Percentiles rank a stretch among this genome's conserved stretches.
These are phyloP conservation scores for Lacanobia wlatinum DNA, from an alignment of 2,888 invertebrate genomes.

Conservation along the genomic window DNA sequence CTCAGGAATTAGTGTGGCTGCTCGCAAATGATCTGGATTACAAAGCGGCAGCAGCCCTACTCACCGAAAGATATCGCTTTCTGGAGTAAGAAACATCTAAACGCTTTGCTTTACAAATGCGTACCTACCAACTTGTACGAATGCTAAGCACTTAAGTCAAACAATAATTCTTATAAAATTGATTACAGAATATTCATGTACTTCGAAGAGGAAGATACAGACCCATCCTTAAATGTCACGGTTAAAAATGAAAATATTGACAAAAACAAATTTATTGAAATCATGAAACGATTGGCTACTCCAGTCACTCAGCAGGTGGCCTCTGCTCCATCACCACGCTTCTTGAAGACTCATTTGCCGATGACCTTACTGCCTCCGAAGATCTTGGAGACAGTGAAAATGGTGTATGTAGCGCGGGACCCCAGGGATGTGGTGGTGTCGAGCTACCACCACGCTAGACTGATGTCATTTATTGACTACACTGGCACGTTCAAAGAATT, in stretches of 20 bases:
- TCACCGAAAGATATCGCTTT: conserved; percentile 92
- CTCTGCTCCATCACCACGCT: conserved; percentile 66
- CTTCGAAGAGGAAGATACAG: conserved; percentile 1
- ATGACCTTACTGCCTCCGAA: conserved; percentile 92
- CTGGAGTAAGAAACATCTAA: conserved; percentile 91
- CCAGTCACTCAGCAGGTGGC: conserved; percentile 27
- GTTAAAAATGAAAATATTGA: not conserved
- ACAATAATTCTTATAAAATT: not conserved
- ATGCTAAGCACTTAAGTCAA: not conserved
- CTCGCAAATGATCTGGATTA: conserved; percentile 93
- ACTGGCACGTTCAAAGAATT: conserved; percentile 91
- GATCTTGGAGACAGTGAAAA: conserved; percentile 85
- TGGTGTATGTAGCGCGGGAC: conserved; percentile 94
- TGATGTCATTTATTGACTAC: conserved; percentile 88
- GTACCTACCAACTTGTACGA: not conserved
- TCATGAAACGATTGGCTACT: conserved; percentile 9
- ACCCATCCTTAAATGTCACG: not conserved
- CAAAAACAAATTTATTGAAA: not conserved
- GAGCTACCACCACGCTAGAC: conserved; percentile 92
- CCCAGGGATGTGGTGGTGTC: conserved; percentile 95
- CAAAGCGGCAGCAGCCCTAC: conserved; percentile 87
- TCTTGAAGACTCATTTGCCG: conserved; percentile 93
- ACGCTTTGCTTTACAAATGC: not conserved
- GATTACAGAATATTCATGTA: conserved; percentile 37
- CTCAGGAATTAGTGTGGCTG: conserved; percentile 94